Conservation (phyloP, 2,888 invertebrate genomes). For the Osmoderma eremita region DNA sequence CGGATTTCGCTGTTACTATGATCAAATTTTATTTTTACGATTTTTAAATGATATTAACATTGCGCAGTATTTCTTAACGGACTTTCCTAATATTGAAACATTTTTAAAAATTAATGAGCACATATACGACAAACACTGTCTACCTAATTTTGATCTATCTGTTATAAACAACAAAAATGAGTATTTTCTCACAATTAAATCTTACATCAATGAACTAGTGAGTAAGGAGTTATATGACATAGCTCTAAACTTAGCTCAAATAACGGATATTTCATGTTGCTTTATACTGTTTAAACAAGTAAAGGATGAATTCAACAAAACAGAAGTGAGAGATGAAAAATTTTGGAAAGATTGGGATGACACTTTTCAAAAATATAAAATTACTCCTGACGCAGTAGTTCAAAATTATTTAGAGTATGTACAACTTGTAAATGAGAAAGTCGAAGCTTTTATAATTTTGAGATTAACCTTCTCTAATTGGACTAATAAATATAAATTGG, state of each 20-base stretch:
- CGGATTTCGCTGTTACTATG: conserved; percentile 71
- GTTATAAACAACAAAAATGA: conserved; percentile 54
- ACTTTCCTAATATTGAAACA: conserved; percentile 63
- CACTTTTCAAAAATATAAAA: conserved; percentile 70
- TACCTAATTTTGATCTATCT: conserved; percentile 67
- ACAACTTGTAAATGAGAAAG: conserved; percentile 63
- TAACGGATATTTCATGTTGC: conserved; percentile 65
- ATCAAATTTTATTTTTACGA: conserved; percentile 73
- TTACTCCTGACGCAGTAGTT: conserved; percentile 71
- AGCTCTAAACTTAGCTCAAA: conserved; percentile 70
- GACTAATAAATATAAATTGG: conserved; percentile 54
- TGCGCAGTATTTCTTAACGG: conserved; percentile 66
- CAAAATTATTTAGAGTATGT: conserved; percentile 72
- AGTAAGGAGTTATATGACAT: conserved; percentile 66
- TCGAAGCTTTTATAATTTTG: conserved; percentile 66
- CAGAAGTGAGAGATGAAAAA: conserved; percentile 63
- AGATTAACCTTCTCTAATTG: conserved; percentile 58
- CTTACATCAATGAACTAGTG: conserved; percentile 68
- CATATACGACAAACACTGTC: conserved; percentile 60
- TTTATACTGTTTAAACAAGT: conserved; percentile 69
- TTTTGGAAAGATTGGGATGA: conserved; percentile 72
- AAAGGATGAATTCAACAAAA: conserved; percentile 65
- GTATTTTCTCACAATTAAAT: conserved; percentile 64
- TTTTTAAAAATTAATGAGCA: conserved; percentile 30
- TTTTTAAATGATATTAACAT: conserved; percentile 69